phyloP scores from a whole-genome alignment of 2,113 vertebrate species.

The Saccopteryx bilineata region DNA sequence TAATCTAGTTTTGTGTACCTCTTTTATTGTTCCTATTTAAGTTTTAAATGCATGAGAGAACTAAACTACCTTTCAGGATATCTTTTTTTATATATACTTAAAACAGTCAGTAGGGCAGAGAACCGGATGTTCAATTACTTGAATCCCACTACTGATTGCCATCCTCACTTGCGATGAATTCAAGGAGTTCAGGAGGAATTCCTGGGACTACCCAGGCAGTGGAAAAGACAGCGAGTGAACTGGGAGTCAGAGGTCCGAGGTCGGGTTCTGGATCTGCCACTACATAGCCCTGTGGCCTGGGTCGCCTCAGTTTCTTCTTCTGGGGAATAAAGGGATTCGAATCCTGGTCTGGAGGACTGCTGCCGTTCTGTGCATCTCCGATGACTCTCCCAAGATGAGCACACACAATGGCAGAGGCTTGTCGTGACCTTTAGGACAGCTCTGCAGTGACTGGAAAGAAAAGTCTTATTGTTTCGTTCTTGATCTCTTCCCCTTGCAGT shows the following conservation, averaged over 20 bases:
- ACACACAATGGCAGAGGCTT: not conserved
- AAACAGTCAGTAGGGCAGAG: no score
- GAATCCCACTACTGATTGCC: not conserved
- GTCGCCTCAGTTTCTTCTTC: not conserved
- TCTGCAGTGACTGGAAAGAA: constrained; percentile 20
- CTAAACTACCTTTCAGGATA: no score
- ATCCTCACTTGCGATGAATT: not conserved
- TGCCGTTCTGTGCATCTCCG: fast-evolving
- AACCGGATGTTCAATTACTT: no score
- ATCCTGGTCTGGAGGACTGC: not conserved
- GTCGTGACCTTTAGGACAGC: not conserved
- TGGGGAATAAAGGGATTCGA: not conserved
- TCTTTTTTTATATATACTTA: no score
- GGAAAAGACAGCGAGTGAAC: not conserved
- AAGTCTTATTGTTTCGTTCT: constrained; percentile 65
- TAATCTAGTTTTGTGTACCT: no score
- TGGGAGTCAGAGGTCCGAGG: not conserved
- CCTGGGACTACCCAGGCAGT: no score
- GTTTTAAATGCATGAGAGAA: no score
- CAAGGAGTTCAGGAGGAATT: not conserved
- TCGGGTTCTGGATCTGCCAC: not conserved
- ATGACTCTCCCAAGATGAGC: not conserved
- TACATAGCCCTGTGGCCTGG: not conserved
- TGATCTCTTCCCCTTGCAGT: not conserved
- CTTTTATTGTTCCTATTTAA: no score